Percentiles rank a stretch among this genome's conserved stretches.
These are phyloP conservation scores for Tanytarsus gracilentus DNA, from an alignment of 2,888 invertebrate species.

Conservation along the genomic window DNA sequence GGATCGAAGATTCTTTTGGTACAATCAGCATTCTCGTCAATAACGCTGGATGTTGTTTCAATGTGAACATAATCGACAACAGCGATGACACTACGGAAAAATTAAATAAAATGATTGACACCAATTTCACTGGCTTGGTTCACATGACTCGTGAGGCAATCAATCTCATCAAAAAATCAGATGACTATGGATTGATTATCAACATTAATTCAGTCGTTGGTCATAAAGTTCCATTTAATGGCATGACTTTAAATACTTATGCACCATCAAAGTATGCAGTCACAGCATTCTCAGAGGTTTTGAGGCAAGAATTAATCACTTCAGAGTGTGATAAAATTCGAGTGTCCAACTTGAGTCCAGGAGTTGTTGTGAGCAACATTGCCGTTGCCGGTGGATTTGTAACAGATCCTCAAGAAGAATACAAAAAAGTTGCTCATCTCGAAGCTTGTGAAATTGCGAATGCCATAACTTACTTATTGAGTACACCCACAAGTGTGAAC, in stretches of 20 bases:
- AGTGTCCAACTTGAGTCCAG: conserved; percentile 32
- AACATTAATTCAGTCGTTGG: conserved; percentile 42
- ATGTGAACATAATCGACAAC: neutral
- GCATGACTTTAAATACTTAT: conserved; percentile 36
- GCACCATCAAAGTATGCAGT: conserved; percentile 37
- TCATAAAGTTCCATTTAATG: conserved; percentile 32
- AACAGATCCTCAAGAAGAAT: neutral
- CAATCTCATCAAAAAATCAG: conserved; percentile 43
- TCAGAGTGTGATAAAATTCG: conserved; percentile 35
- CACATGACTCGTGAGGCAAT: conserved; percentile 45
- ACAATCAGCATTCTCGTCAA: conserved; percentile 52
- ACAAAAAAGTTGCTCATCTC: neutral
- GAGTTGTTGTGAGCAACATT: neutral
- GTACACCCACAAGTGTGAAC: neutral
- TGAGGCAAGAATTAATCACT: conserved; percentile 35
- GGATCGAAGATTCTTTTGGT: conserved; percentile 46
- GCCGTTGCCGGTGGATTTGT: neutral
- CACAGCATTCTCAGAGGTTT: conserved; percentile 35
- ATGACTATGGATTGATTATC: conserved; percentile 43
- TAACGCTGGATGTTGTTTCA: conserved; percentile 46
- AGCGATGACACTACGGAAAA: neutral
- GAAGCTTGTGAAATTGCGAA: neutral
- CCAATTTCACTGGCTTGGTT: conserved; percentile 44
- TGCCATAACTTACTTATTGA: neutral
- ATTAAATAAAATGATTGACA: conserved; percentile 41